phyloP scores from a whole-genome alignment of 2,113 vertebrate genomes.

The Sisor rabdophorus region DNA sequence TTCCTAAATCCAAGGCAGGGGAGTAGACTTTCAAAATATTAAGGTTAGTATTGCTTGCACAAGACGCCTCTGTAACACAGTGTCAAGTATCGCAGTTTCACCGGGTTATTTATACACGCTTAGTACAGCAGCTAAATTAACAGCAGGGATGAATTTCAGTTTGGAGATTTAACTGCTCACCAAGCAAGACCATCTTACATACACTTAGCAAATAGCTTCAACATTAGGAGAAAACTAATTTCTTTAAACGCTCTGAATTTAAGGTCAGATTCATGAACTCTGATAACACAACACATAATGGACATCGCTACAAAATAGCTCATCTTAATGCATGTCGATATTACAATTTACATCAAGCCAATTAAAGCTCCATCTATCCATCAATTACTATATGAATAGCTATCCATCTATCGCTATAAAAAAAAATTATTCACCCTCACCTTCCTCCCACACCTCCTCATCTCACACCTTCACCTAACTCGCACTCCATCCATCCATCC shows the following conservation, averaged over 20 bases:
- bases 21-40: slow-evolving; percentile 27
- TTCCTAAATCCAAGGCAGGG: neutral
- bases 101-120: slow-evolving; percentile 69
- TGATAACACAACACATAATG: neutral
- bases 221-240: neutral
- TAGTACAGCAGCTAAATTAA: slow-evolving; percentile 55
- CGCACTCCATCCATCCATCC: too few relatives aligned
- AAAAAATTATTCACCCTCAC: too few relatives aligned
- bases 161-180: neutral
- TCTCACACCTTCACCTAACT: too few relatives aligned
- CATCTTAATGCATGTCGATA: neutral
- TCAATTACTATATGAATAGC: too few relatives aligned
- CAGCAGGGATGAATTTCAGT: slow-evolving; percentile 33
- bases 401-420: too few relatives aligned
- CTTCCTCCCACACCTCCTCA: too few relatives aligned
- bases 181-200: slow-evolving; percentile 4
- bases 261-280: neutral
- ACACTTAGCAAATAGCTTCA: neutral
- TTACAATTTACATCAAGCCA: neutral
- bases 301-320: neutral
- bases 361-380: too few relatives aligned
- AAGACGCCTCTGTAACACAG: slow-evolving; percentile 42
- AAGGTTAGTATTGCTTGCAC: slow-evolving; percentile 21
- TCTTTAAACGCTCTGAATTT: neutral
- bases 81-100: slow-evolving; percentile 64